Percentiles rank a stretch among this genome's conserved stretches.
These are phyloP conservation scores for Pachliopta kotzebuea DNA, from an alignment of 2,888 invertebrate genomes.

Conservation along the genomic window DNA sequence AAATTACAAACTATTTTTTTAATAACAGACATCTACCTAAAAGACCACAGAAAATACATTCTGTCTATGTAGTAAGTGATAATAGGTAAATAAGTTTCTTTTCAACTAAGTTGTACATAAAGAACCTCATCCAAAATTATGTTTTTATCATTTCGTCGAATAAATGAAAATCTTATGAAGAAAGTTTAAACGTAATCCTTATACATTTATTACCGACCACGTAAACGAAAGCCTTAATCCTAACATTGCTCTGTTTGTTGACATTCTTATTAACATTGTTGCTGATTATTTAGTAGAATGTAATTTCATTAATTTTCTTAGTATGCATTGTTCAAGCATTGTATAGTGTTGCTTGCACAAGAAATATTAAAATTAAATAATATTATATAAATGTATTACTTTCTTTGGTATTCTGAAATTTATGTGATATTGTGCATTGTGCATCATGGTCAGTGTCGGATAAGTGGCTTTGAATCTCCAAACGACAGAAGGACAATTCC, in stretches of 20 bases:
- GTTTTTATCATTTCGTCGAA: background rate
- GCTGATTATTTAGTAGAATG: background rate
- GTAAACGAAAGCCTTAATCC: constrained; percentile 1
- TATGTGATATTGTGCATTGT: background rate
- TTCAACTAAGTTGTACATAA: constrained; percentile 1
- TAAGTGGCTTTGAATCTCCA: too few species aligned
- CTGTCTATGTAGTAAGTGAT: constrained; percentile 3
- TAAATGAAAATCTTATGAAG: constrained; percentile 3
- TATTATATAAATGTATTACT: constrained; percentile 1
- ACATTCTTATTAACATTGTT: background rate
- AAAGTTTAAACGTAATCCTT: background rate
- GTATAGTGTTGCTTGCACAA: constrained; percentile 27
- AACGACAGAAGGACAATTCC: too few species aligned
- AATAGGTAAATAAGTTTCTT: background rate
- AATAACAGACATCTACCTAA: background rate
- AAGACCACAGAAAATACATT: constrained; percentile 1
- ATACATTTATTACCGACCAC: background rate
- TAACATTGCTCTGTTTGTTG: constrained; percentile 1
- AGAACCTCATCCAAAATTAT: background rate
- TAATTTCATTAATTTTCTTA: background rate
- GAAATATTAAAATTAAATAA: background rate
- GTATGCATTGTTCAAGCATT: constrained; percentile 14
- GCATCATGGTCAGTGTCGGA: too few species aligned
- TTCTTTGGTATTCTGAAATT: constrained; percentile 21
- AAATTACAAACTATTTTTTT: background rate